Evolutionary conservation across 35 echinoderm and acorn worm species (phyloP).

Genomic region (Patiria miniata): DNA sequence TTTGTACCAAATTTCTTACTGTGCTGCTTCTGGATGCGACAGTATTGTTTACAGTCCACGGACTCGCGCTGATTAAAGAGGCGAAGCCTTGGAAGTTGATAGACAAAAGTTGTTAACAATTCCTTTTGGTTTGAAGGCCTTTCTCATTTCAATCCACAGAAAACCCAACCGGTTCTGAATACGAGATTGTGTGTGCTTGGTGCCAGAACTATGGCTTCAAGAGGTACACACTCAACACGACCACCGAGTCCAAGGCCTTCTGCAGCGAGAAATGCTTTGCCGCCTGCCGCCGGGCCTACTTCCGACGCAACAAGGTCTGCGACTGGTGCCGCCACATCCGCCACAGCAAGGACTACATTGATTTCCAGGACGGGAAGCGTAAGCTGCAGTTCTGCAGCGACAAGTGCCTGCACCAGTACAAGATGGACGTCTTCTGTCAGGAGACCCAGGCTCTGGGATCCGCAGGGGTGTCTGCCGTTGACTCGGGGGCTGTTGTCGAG

Average conservation of each 20-base stretch:
- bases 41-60: no score
- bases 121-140: neutral
- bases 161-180: conserved; percentile 8
- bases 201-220: conserved; percentile 84
- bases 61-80: no score
- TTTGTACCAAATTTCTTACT: no score
- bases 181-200: conserved; percentile 89
- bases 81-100: no score
- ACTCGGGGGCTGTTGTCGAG: neutral
- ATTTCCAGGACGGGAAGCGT: conserved; percentile 38
- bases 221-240: conserved; percentile 91
- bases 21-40: no score
- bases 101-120: no score
- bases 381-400: conserved; percentile 85
- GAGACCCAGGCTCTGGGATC: conserved; percentile 27
- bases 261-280: conserved; percentile 98
- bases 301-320: conserved; percentile 78
- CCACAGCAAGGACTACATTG: conserved; percentile 65
- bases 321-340: conserved; percentile 82
- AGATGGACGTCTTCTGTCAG: conserved; percentile 59
- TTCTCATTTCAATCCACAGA: neutral
- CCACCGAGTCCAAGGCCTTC: conserved; percentile 82
- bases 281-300: conserved; percentile 71
- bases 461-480: neutral
- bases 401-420: conserved; percentile 78